phyloP scores from a whole-genome alignment of 2,113 vertebrate species.

The Cephalopterus ornatus region DNA sequence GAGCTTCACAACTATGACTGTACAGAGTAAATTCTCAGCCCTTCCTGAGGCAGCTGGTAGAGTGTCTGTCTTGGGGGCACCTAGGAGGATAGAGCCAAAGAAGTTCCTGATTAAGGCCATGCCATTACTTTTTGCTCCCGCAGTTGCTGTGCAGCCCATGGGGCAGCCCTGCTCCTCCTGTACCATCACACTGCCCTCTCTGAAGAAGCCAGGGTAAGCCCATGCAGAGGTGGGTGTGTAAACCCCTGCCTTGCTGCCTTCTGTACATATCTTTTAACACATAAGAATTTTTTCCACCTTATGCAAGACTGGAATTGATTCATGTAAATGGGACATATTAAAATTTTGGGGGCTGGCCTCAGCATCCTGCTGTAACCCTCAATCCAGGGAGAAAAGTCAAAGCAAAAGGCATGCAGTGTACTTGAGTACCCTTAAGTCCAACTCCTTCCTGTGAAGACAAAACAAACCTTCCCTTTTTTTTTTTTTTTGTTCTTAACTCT shows the following conservation, averaged over 20 bases:
- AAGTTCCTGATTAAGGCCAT: background rate
- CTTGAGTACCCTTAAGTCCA: background rate
- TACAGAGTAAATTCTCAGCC: accelerated
- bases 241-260: background rate
- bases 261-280: background rate
- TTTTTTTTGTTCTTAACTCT: background rate
- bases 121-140: background rate
- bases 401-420: background rate
- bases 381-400: background rate
- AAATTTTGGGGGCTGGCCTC: background rate
- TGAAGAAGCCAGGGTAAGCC: background rate
- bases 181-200: background rate
- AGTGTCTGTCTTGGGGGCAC: background rate
- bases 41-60: background rate
- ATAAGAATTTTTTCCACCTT: background rate
- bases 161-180: background rate
- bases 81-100: background rate
- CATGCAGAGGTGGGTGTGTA: background rate
- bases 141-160: background rate
- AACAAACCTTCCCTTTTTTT: background rate
- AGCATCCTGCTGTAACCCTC: background rate
- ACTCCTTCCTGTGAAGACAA: background rate
- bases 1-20: background rate
- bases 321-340: background rate
- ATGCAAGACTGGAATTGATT: background rate